phyloP scores from a whole-genome alignment of 2,113 vertebrate species.

The Mormyrus iriodes region DNA sequence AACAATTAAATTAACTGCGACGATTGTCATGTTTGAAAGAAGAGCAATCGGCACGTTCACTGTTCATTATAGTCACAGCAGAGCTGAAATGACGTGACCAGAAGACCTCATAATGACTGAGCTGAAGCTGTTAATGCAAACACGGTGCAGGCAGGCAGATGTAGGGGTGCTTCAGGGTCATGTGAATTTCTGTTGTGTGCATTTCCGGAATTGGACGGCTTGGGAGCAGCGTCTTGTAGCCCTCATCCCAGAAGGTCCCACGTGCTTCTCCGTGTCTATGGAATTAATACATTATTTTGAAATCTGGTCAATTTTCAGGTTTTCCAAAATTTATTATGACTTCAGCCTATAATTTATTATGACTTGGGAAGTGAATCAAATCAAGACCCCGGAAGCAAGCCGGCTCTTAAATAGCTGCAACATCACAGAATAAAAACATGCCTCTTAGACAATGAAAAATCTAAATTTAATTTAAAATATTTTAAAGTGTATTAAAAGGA shows the following conservation, averaged over 20 bases:
- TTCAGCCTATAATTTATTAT: not conserved
- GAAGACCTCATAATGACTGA: not conserved
- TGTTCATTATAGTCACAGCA: not conserved
- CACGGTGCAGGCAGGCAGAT: not conserved
- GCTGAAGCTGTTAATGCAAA: not conserved
- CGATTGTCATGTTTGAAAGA: not conserved
- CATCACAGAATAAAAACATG: not conserved
- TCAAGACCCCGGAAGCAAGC: not conserved
- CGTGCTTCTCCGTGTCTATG: not conserved
- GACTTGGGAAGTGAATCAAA: not conserved
- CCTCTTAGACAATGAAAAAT: not conserved
- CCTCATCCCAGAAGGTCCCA: not conserved
- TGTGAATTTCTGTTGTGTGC: not conserved
- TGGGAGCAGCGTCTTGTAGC: not conserved
- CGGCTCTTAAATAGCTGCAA: not conserved
- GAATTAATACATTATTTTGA: not conserved
- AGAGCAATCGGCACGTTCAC: not conserved
- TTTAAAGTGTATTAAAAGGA: not conserved
- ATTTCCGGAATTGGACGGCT: not conserved
- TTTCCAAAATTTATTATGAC: not conserved
- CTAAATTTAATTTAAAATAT: not conserved
- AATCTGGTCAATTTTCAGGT: not conserved
- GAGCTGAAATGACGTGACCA: not conserved
- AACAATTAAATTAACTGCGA: not conserved
- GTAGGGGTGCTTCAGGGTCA: slow-evolving; percentile 4